These are phyloP conservation scores for Archivesica marissinica DNA, from an alignment of 1,140 invertebrate species.

Conservation along the genomic window DNA sequence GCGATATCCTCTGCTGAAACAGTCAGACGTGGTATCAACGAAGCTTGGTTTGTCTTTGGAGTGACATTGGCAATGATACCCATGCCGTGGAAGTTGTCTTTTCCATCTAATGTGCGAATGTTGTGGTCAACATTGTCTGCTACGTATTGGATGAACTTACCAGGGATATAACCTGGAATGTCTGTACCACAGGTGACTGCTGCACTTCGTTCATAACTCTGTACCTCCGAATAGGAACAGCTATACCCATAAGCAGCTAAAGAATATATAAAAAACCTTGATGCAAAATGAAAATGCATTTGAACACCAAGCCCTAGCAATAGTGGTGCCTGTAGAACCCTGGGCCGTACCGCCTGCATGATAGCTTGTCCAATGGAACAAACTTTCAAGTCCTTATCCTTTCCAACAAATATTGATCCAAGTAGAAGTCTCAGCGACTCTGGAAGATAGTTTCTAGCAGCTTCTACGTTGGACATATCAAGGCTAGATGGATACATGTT, in stretches of 20 bases:
- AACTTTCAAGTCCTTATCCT: constrained; percentile 18
- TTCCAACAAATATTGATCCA: constrained; percentile 9
- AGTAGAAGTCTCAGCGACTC: constrained; percentile 25
- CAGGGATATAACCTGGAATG: constrained; percentile 19
- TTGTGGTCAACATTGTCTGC: constrained; percentile 68
- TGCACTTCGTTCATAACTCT: constrained; percentile 48
- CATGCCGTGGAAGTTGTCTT: constrained; percentile 63
- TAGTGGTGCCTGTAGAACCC: constrained; percentile 47
- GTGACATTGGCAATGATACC: constrained; percentile 64
- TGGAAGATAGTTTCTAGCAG: background rate
- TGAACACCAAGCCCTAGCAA: constrained; percentile 63
- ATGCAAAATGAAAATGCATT: constrained; percentile 65
- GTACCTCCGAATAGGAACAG: constrained; percentile 54
- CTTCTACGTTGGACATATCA: constrained; percentile 7
- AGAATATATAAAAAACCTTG: constrained; percentile 60
- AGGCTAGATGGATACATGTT: background rate
- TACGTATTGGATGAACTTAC: constrained; percentile 53
- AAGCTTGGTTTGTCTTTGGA: constrained; percentile 39
- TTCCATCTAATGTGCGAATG: constrained; percentile 55
- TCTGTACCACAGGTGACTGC: constrained; percentile 36
- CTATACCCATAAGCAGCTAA: constrained; percentile 44
- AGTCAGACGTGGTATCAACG: background rate
- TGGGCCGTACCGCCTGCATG: constrained; percentile 65
- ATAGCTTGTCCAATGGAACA: constrained; percentile 67
- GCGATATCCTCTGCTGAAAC: background rate